phyloP scores from a whole-genome alignment of 2,797 vertebrate species.

The Sylvilagus floridanus region DNA sequence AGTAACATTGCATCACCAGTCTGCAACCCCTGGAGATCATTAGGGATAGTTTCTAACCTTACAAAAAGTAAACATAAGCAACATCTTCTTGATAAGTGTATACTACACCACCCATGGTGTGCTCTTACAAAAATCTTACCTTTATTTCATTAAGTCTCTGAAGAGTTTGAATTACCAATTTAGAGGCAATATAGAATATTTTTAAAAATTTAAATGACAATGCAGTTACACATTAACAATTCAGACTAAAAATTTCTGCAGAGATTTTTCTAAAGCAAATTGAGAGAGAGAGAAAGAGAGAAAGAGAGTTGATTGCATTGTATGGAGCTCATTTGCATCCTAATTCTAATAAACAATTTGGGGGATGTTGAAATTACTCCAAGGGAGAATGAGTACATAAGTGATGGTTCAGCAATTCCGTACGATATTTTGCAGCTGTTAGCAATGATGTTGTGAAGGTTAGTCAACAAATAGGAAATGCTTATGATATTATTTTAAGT shows the following conservation, averaged over 20 bases:
- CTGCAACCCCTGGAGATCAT: neutral
- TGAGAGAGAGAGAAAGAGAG: neutral
- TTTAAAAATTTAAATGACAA: neutral
- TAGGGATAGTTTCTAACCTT: neutral
- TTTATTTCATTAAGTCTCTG: neutral
- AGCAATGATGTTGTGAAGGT: neutral
- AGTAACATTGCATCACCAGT: neutral
- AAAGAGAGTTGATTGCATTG: neutral
- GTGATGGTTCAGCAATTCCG: neutral
- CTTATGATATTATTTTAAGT: neutral
- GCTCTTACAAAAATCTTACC: neutral
- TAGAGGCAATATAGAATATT: neutral
- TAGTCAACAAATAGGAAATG: neutral
- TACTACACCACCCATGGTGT: fast-evolving
- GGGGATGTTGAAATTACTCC: neutral
- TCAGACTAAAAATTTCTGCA: neutral
- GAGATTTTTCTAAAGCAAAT: neutral
- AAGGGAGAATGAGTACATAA: neutral
- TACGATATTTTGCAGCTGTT: neutral
- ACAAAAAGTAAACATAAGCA: neutral
- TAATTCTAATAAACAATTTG: neutral
- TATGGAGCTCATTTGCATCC: neutral
- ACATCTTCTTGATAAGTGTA: neutral
- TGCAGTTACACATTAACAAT: neutral
- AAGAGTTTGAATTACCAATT: neutral